Evolutionary conservation across 64 coral and sea anemone species (phyloP).

Genomic region (Trachythela sp.): DNA sequence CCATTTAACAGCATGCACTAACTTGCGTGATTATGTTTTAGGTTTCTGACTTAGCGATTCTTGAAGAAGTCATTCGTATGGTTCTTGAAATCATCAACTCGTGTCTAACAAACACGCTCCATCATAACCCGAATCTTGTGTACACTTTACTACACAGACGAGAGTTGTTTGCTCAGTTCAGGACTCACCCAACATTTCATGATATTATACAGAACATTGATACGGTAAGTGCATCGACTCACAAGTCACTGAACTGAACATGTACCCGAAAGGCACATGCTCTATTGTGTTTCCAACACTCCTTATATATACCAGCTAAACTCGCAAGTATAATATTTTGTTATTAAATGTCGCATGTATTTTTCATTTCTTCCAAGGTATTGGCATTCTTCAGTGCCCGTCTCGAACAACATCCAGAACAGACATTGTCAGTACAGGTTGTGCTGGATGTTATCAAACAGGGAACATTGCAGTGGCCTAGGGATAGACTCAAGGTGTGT

Average conservation of each 20-base stretch:
- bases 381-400: conserved; percentile 96
- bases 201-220: conserved; percentile 99
- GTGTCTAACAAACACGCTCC: conserved; percentile 92
- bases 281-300: too few species aligned
- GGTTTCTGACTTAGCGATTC: conserved; percentile 87
- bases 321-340: too few species aligned
- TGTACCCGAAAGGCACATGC: too few species aligned
- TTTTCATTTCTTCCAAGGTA: conserved; percentile 46
- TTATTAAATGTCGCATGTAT: too few species aligned
- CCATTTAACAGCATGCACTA: too few species aligned
- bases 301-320: too few species aligned
- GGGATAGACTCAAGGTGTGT: conserved; percentile 88
- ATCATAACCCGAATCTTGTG: conserved; percentile 97
- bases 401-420: conserved; percentile 91
- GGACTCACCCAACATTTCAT: conserved; percentile 85
- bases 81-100: conserved; percentile 97
- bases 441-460: conserved; percentile 98
- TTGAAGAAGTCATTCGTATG: conserved; percentile 98
- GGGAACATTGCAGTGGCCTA: conserved; percentile 87
- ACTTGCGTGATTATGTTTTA: too few species aligned
- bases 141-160: conserved; percentile 84
- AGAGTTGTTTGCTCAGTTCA: conserved; percentile 96
- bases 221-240: conserved; percentile 67
- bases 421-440: conserved; percentile 82
- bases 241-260: too few species aligned